phyloP scores from a whole-genome alignment of 2,113 vertebrate species.

The Brachionichthys hirsutus region DNA sequence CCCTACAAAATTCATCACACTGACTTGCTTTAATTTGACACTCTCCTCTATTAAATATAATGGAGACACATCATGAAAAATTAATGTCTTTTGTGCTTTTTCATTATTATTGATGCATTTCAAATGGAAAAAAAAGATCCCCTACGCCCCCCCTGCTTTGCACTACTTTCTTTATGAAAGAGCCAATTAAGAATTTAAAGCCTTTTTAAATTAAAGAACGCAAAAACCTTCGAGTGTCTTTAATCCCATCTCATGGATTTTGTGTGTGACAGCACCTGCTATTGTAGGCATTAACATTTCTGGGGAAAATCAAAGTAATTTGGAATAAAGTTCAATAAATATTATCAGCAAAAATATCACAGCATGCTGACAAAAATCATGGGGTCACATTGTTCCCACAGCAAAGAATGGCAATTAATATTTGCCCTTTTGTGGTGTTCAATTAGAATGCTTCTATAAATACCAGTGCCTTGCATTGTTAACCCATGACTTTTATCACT shows the following conservation, averaged over 20 bases:
- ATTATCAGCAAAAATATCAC: too few relatives aligned
- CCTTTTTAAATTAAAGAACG: conserved; percentile 42
- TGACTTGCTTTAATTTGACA: conserved; percentile 49
- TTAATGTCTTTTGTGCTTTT: conserved; percentile 57
- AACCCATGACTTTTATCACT: conserved; percentile 50
- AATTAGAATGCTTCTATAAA: conserved; percentile 3
- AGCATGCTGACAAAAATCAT: conserved; percentile 49
- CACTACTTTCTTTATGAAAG: conserved; percentile 64
- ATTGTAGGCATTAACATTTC: conserved; percentile 20
- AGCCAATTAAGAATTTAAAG: conserved; percentile 64
- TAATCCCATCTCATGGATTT: conserved; percentile 20
- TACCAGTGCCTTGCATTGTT: not conserved
- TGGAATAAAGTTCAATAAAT: conserved; percentile 1
- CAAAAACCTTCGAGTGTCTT: conserved; percentile 32
- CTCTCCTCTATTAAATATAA: conserved; percentile 55
- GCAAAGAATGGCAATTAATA: not conserved
- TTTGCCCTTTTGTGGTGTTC: not conserved
- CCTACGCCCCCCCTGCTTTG: conserved; percentile 47
- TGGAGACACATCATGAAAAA: conserved; percentile 54
- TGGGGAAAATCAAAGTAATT: conserved; percentile 6
- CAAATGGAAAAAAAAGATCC: conserved; percentile 53
- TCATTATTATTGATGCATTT: conserved; percentile 67
- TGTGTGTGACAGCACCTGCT: conserved; percentile 11
- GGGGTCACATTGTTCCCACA: conserved; percentile 26
- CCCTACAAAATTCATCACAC: conserved; percentile 63